These are phyloP conservation scores for Stenurella melanura DNA, from an alignment of 2,888 invertebrate genomes.

Conservation along the genomic window DNA sequence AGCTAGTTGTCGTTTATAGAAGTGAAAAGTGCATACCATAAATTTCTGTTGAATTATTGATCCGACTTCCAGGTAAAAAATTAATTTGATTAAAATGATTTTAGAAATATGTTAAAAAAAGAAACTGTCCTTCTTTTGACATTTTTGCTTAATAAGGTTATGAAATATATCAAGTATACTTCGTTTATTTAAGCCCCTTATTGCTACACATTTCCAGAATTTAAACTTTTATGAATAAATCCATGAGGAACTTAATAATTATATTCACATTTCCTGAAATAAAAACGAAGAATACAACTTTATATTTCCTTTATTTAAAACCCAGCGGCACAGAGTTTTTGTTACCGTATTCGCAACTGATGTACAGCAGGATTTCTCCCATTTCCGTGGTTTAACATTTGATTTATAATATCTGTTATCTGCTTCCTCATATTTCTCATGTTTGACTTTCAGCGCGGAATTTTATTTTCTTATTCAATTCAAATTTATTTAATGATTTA, in stretches of 20 bases:
- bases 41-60: too few species aligned
- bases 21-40: too few species aligned
- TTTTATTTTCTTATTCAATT: conserved; percentile 9
- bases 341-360: neutral
- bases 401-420: conserved; percentile 16
- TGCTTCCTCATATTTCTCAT: conserved; percentile 13
- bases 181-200: neutral
- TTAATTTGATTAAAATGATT: too few species aligned
- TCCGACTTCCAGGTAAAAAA: too few species aligned
- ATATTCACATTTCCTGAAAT: neutral
- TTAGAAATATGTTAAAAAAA: too few species aligned
- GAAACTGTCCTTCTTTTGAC: neutral
- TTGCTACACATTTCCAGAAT: neutral
- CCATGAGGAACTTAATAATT: neutral
- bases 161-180: neutral
- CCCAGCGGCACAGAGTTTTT: neutral
- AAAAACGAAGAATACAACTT: neutral
- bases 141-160: neutral
- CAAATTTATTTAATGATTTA: conserved; percentile 18
- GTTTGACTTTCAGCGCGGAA: conserved; percentile 15
- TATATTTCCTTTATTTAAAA: neutral
- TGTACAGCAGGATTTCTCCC: neutral
- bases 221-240: neutral
- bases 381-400: conserved; percentile 16
- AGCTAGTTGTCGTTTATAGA: too few species aligned